Evolutionary conservation across 2,113 vertebrate species (phyloP).

Genomic region (Pluvianellus socialis): DNA sequence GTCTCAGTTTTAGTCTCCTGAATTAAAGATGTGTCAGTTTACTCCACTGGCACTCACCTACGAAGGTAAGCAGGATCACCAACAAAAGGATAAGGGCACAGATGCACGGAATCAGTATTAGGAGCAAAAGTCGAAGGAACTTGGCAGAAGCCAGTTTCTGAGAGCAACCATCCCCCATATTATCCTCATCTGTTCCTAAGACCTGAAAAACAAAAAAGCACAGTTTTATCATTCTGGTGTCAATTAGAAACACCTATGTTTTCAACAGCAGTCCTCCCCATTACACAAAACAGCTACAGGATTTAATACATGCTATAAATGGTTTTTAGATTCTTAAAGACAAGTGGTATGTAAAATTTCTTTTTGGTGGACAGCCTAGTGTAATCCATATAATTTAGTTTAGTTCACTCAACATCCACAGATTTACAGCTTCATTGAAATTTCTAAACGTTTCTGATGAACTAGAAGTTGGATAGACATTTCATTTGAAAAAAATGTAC

Average conservation of each 20-base stretch:
- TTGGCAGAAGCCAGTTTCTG: conserved; percentile 77
- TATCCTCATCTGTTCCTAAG: conserved; percentile 73
- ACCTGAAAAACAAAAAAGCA: conserved; percentile 65
- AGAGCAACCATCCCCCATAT: conserved; percentile 76
- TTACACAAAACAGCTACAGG: neutral
- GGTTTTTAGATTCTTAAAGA: neutral
- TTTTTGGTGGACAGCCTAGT: neutral
- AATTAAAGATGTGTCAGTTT: neutral
- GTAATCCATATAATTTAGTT: neutral
- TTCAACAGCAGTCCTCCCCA: neutral
- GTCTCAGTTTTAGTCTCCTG: neutral
- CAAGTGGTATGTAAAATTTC: neutral
- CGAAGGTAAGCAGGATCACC: conserved; percentile 79
- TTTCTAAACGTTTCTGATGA: neutral
- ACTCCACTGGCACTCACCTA: conserved; percentile 73
- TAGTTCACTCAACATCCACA: neutral
- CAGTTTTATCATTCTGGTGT: neutral
- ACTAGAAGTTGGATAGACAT: neutral
- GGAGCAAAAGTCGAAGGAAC: conserved; percentile 76
- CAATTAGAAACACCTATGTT: neutral
- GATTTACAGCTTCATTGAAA: neutral
- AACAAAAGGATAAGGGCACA: conserved; percentile 81
- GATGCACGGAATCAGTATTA: conserved; percentile 82
- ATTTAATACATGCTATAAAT: neutral
- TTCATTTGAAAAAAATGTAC: neutral